A percentile compares a stretch with the other conserved stretches of the same genome.
phyloP scores from a whole-genome alignment of 2,113 vertebrate species.

The Pavo muticus region DNA sequence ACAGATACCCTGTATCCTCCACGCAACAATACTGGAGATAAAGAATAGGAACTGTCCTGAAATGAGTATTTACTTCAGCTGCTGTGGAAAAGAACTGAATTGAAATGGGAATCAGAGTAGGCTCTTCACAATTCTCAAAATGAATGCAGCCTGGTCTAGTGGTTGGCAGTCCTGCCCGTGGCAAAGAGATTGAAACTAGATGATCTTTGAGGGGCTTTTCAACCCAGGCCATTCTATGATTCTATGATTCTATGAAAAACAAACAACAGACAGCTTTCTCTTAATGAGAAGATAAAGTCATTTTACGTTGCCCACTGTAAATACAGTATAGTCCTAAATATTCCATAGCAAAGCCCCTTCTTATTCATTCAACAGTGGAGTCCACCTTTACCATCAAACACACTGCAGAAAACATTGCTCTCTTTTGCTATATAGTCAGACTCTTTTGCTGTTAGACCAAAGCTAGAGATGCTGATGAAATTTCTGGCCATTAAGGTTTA shows the following conservation, averaged over 20 bases:
- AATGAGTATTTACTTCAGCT: neutral
- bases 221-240: too few species aligned
- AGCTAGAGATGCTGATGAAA: neutral
- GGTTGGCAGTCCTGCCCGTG: too few species aligned
- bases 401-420: neutral
- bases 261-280: conserved; percentile 13
- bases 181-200: too few species aligned
- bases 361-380: neutral
- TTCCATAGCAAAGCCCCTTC: neutral
- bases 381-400: neutral
- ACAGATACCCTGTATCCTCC: neutral
- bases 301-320: conserved; percentile 1
- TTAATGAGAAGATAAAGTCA: neutral
- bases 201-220: too few species aligned
- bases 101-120: neutral
- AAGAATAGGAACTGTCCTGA: neutral
- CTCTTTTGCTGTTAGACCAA: neutral
- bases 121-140: neutral
- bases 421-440: neutral
- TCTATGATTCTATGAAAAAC: neutral
- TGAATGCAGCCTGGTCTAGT: neutral
- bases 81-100: neutral
- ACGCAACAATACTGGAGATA: neutral
- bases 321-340: neutral
- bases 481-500: neutral